Conservation (phyloP, 92 coral and sea anemone genomes). For the Hydrozoanthus gracilis region DNA sequence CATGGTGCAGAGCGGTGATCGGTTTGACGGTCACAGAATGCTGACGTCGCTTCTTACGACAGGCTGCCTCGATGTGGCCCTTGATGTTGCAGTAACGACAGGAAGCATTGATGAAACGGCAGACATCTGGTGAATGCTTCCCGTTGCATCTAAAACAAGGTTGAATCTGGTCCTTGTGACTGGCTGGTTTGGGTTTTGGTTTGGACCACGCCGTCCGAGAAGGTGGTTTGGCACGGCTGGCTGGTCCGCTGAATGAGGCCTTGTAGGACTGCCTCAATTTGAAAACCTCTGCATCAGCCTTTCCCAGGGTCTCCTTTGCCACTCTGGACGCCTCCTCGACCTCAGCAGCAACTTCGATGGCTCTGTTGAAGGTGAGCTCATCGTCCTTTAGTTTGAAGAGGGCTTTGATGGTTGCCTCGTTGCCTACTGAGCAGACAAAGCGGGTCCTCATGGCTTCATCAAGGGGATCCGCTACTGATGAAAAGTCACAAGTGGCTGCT, state of each 20-base stretch:
- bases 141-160: too few relatives aligned
- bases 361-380: conserved; percentile 28
- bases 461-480: conserved; percentile 25
- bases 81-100: conserved; percentile 6
- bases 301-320: conserved; percentile 26
- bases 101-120: not conserved
- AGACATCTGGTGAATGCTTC: too few relatives aligned
- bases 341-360: conserved; percentile 11
- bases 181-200: too few relatives aligned
- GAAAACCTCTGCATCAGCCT: not conserved
- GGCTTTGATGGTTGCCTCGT: conserved; percentile 30
- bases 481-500: conserved; percentile 24
- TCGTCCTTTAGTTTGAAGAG: conserved; percentile 24
- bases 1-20: not conserved
- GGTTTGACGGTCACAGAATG: conserved; percentile 3
- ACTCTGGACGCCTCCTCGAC: conserved; percentile 34
- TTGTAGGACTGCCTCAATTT: conserved; percentile 12
- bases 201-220: too few relatives aligned
- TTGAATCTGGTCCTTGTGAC: too few relatives aligned
- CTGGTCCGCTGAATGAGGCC: too few relatives aligned
- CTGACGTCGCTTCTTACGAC: not conserved
- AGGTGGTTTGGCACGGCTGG: too few relatives aligned
- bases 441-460: conserved; percentile 40
- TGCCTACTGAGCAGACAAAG: conserved; percentile 25
- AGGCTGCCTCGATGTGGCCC: conserved; percentile 32